A percentile compares a stretch with the other conserved stretches of the same genome.
Evolutionary conservation across 2,797 vertebrate species (phyloP).

Genomic region (Poecilia velifera): DNA sequence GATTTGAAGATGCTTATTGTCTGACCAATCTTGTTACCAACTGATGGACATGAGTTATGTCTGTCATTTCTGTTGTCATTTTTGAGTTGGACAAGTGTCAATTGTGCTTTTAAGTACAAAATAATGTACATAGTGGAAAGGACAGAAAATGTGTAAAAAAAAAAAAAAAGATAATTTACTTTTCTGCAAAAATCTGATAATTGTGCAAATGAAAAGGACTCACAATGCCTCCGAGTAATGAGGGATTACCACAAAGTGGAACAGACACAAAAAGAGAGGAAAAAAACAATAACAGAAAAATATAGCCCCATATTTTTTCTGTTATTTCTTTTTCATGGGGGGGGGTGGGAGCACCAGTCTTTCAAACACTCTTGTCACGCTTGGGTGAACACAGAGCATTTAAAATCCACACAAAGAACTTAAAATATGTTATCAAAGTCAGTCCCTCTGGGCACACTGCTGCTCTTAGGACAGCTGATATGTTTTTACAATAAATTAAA

Average conservation of each 20-base stretch:
- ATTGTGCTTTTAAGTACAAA: too few relatives aligned
- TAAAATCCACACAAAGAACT: slow-evolving; percentile 43
- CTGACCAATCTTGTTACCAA: background rate
- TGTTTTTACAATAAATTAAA: slow-evolving; percentile 57
- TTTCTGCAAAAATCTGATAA: background rate
- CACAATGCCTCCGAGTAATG: background rate
- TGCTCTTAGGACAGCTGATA: slow-evolving; percentile 59
- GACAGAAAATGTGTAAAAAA: too few relatives aligned
- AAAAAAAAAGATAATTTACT: too few relatives aligned
- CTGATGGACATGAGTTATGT: background rate
- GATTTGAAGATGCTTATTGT: background rate
- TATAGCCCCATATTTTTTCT: too few relatives aligned
- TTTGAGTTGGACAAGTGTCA: background rate
- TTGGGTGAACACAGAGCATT: slow-evolving; percentile 52
- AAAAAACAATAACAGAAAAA: too few relatives aligned
- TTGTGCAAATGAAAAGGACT: background rate
- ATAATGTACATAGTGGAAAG: too few relatives aligned
- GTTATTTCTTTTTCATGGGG: background rate
- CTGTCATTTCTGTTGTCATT: background rate
- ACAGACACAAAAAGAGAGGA: slow-evolving; percentile 13
- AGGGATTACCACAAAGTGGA: slow-evolving; percentile 36
- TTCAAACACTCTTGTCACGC: slow-evolving; percentile 65
- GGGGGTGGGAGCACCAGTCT: slow-evolving; percentile 25
- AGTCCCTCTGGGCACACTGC: slow-evolving; percentile 58
- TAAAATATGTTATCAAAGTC: slow-evolving; percentile 66